Conservation (phyloP, 2,113 vertebrate genomes). For the Myotis brandtii region DNA sequence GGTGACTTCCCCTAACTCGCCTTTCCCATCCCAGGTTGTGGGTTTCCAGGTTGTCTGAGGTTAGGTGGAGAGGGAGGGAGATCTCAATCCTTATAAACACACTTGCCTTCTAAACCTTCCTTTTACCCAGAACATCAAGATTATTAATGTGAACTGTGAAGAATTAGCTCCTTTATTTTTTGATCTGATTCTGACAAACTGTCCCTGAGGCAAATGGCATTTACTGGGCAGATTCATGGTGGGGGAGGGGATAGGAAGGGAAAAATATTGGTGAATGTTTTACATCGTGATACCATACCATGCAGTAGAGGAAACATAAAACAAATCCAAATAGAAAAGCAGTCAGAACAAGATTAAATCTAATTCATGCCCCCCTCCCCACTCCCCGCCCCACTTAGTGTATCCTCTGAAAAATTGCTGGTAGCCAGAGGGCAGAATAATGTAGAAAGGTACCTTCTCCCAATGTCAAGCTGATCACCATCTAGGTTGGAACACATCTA, state of each 20-base stretch:
- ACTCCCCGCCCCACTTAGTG: rapidly evolving
- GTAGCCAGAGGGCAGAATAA: neutral
- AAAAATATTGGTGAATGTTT: neutral
- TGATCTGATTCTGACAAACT: neutral
- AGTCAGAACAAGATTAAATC: neutral
- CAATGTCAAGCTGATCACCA: neutral
- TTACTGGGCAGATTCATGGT: neutral
- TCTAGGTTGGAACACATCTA: neutral
- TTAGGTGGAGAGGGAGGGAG: neutral
- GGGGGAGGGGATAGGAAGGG: neutral
- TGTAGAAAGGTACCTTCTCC: neutral
- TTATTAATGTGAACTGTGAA: neutral
- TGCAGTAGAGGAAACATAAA: neutral
- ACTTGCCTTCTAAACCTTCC: neutral
- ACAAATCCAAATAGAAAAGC: neutral
- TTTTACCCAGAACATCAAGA: neutral
- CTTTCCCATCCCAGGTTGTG: neutral
- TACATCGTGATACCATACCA: neutral
- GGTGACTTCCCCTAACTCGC: neutral
- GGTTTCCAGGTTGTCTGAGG: neutral
- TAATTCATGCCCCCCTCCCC: neutral
- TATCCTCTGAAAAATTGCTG: neutral
- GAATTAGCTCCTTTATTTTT: neutral
- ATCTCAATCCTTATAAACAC: neutral
- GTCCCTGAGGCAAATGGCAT: neutral